These are phyloP conservation scores for Torymus aiolomorphi DNA, from an alignment of 2,888 invertebrate genomes.

Conservation along the genomic window DNA sequence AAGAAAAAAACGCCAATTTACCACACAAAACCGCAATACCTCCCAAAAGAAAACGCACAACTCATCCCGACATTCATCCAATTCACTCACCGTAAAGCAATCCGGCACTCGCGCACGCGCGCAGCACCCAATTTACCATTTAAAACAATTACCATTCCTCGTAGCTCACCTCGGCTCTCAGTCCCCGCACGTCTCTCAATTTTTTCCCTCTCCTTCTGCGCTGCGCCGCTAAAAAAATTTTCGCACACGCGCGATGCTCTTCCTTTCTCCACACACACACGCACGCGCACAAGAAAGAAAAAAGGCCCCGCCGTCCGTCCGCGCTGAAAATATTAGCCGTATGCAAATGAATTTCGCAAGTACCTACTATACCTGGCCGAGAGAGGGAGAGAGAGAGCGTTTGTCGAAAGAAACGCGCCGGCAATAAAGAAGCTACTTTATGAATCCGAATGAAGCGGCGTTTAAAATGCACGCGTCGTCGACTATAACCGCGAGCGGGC, in stretches of 20 bases:
- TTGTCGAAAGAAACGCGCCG: conserved; percentile 24
- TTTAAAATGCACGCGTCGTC: conserved; percentile 41
- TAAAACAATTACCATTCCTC: too few species aligned
- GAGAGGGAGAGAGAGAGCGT: neutral
- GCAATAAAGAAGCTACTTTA: conserved; percentile 50
- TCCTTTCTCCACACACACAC: too few species aligned
- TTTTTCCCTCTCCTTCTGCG: too few species aligned
- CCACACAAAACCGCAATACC: too few species aligned
- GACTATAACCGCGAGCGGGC: neutral
- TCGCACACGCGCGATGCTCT: conserved; percentile 12
- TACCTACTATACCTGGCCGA: neutral
- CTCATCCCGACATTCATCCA: too few species aligned
- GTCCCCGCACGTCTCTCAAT: too few species aligned
- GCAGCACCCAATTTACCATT: too few species aligned
- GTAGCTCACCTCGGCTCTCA: too few species aligned
- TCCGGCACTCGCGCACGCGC: too few species aligned
- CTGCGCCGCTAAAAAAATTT: conserved; percentile 7
- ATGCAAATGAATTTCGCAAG: conserved; percentile 48
- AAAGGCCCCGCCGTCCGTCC: conserved; percentile 17
- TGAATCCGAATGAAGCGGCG: conserved; percentile 41
- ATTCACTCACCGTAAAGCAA: too few species aligned
- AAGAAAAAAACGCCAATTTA: too few species aligned
- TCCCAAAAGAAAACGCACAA: too few species aligned
- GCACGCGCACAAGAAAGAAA: neutral
- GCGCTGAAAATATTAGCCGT: conserved; percentile 39